A percentile compares a stretch with the other conserved stretches of the same genome.
phyloP scores from a whole-genome alignment of 1,140 invertebrate genomes.

The Drosophila eugracilis region DNA sequence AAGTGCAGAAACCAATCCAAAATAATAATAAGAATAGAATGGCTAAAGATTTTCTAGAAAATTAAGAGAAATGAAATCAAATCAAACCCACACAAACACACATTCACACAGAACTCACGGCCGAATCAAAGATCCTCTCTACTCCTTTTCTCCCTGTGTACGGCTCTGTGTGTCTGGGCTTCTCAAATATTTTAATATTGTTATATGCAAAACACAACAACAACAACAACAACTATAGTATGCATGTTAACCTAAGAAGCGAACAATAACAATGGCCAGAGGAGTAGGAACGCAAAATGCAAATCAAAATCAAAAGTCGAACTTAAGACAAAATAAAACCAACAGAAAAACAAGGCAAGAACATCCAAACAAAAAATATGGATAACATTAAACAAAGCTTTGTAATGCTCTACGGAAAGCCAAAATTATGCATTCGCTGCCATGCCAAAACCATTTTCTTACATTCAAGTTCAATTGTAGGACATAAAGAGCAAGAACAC shows the following conservation, averaged over 20 bases:
- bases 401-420: constrained; percentile 32
- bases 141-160: background rate
- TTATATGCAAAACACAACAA: constrained; percentile 29
- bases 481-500: constrained; percentile 17
- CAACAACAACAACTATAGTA: constrained; percentile 9
- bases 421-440: constrained; percentile 4
- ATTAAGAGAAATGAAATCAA: constrained; percentile 45
- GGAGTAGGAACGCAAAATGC: constrained; percentile 16
- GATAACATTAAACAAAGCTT: constrained; percentile 47
- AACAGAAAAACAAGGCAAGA: constrained; percentile 10
- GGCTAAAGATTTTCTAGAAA: constrained; percentile 47
- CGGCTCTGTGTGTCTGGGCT: constrained; percentile 6
- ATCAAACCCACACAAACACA: constrained; percentile 21
- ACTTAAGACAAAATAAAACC: constrained; percentile 62
- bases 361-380: background rate
- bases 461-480: constrained; percentile 48
- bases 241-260: constrained; percentile 26
- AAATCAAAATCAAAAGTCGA: constrained; percentile 69
- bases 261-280: constrained; percentile 28
- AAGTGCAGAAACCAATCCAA: background rate
- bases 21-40: constrained; percentile 20
- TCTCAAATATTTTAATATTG: constrained; percentile 52
- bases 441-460: constrained; percentile 15
- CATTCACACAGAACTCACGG: too few relatives aligned
- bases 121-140: background rate